Percentiles rank a stretch among this genome's conserved stretches.
These are phyloP conservation scores for Drosophila fuyamai DNA, from an alignment of 1,140 invertebrate species.

Conservation along the genomic window DNA sequence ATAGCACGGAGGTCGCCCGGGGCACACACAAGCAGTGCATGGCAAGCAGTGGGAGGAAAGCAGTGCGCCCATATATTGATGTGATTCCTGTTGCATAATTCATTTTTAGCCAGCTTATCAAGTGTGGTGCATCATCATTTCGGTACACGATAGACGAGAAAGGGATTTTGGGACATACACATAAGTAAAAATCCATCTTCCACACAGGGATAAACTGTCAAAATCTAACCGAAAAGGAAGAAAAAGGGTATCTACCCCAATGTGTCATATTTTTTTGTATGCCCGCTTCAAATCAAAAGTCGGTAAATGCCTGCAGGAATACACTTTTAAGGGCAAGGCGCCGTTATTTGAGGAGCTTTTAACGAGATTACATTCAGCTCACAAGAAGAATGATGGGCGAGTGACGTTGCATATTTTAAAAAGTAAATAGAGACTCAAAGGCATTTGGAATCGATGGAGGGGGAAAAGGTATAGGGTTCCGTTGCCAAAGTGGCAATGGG, in stretches of 20 bases:
- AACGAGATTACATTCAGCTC: slow-evolving; percentile 66
- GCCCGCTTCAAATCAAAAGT: slow-evolving; percentile 24
- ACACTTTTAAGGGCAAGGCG: slow-evolving; percentile 14
- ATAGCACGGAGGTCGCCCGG: not conserved
- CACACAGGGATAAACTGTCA: slow-evolving; percentile 12
- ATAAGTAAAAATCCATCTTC: not conserved
- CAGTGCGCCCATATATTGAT: slow-evolving; percentile 14
- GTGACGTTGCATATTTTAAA: slow-evolving; percentile 71
- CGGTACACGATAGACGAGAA: not conserved
- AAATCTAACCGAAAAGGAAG: slow-evolving; percentile 1
- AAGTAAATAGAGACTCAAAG: slow-evolving; percentile 15
- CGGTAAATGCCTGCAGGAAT: slow-evolving; percentile 9
- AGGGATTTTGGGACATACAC: not conserved
- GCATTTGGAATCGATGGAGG: not conserved
- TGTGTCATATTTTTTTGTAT: not conserved
- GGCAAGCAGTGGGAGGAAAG: not conserved
- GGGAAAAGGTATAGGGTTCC: not conserved
- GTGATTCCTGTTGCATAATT: slow-evolving; percentile 22
- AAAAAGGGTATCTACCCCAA: not conserved
- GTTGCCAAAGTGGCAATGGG: not conserved
- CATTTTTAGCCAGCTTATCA: slow-evolving; percentile 31
- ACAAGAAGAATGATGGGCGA: slow-evolving; percentile 59
- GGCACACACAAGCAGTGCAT: slow-evolving; percentile 11
- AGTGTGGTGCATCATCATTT: not conserved
- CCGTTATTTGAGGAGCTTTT: slow-evolving; percentile 63